Percentiles rank a stretch among this genome's conserved stretches.
Conservation (phyloP, 1,140 invertebrate genomes). For the Brachystomella parvula region DNA sequence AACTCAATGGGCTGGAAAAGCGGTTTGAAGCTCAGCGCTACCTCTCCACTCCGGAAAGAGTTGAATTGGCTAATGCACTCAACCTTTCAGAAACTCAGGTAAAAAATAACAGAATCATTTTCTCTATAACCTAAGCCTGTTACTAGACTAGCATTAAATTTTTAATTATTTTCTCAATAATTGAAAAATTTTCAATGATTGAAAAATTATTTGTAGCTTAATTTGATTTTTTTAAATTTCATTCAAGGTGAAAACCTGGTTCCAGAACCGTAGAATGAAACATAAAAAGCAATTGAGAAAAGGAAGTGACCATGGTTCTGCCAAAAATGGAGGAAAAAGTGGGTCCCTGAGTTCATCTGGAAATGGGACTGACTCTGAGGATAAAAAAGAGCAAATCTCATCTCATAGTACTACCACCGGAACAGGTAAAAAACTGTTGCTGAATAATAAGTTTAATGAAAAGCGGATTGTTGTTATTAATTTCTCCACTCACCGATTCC, state of each 20-base stretch:
- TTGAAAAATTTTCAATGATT: not conserved
- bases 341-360: slow-evolving; percentile 18
- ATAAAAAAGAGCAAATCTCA: slow-evolving; percentile 6
- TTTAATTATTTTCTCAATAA: slow-evolving; percentile 9
- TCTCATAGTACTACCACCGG: not conserved
- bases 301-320: slow-evolving; percentile 47
- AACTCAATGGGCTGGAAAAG: slow-evolving; percentile 87
- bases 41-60: slow-evolving; percentile 89
- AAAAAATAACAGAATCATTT: too few relatives aligned
- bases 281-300: slow-evolving; percentile 90
- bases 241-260: slow-evolving; percentile 88
- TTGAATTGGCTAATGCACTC: slow-evolving; percentile 83
- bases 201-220: not conserved
- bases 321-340: slow-evolving; percentile 9
- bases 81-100: slow-evolving; percentile 93
- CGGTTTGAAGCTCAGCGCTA: slow-evolving; percentile 93
- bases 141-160: too few relatives aligned
- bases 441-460: not conserved
- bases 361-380: slow-evolving; percentile 23
- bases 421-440: not conserved
- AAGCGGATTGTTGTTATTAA: not conserved
- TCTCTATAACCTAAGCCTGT: too few relatives aligned
- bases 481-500: not conserved
- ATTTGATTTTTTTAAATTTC: not conserved
- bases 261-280: slow-evolving; percentile 94